Evolutionary conservation across 2,888 invertebrate species (phyloP), one percentile per base, ranked within the genome.

Genomic region (Plutella xylostella): DNA sequence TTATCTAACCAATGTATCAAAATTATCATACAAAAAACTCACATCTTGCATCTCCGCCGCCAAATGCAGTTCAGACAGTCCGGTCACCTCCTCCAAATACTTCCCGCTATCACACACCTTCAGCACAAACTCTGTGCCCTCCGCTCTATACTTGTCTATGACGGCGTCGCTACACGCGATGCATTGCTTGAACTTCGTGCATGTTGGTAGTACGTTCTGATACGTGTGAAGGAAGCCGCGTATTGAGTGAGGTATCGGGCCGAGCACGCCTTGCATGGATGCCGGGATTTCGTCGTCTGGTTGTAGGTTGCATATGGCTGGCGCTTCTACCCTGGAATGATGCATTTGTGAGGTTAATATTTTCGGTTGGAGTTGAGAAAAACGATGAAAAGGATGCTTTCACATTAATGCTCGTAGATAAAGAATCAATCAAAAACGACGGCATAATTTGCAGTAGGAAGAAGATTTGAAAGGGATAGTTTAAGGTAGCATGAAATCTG

Each of bases 241-340:
- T 52, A 99, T 92, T 4, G 97, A 93, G 68, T 98, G 98, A 0
- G 98, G 97, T 21, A 97, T 80, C 1, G 92, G 85, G 0, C 98
- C 97, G 0, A 98, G 78, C 1, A 91, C 77, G 1, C 91, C 89
- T 56, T 88, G 85, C 0, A 85, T 68, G 19, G 68, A 61, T 1
- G 63, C 46, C 0, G 68, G 57, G 7, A 72, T 60, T 1, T 62
- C 55, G 15, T 63, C 63, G 22, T 64, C 66, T 12, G 68, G 64
- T 31, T 64, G 68, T 34, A 85, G 64, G 52, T 83, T 85, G 57
- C 86, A 90, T 30, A 86, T 85, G 0, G 92, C 92, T 20, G 91
- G 88, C 0, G 92, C 92, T 49, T 86, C 61, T 11, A 85, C 84
- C 48, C 89, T 90, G 65, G 63, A 42, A 33, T 33, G 7, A 33